phyloP scores from a whole-genome alignment of 2,888 invertebrate species.

The Lasioglossum vierecki region DNA sequence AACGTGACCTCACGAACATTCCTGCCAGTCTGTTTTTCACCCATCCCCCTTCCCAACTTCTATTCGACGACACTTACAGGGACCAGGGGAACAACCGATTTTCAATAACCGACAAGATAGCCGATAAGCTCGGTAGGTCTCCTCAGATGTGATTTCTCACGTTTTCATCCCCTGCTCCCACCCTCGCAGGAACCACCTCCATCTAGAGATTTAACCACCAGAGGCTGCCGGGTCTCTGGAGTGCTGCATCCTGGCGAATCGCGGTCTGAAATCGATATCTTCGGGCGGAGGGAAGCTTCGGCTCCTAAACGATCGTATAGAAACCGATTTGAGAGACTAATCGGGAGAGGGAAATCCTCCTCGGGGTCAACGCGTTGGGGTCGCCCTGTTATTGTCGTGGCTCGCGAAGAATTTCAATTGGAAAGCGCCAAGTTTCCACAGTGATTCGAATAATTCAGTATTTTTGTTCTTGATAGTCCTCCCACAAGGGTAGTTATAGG shows the following conservation, averaged over 20 bases:
- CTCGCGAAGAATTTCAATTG: constrained; percentile 7
- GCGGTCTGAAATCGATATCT: constrained; percentile 66
- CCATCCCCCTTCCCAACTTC: not conserved
- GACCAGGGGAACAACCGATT: constrained; percentile 44
- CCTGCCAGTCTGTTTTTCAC: constrained; percentile 22
- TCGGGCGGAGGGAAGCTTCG: constrained; percentile 34
- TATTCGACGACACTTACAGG: constrained; percentile 33
- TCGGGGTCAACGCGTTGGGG: not conserved
- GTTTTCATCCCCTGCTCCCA: constrained; percentile 36
- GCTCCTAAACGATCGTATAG: constrained; percentile 42
- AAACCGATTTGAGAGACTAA: constrained; percentile 52
- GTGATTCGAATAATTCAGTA: not conserved
- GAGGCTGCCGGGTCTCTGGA: constrained; percentile 42
- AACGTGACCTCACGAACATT: constrained; percentile 41
- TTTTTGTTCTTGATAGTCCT: not conserved
- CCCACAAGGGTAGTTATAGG: no score
- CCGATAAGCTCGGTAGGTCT: constrained; percentile 59
- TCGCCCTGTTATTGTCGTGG: not conserved
- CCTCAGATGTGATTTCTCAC: constrained; percentile 67
- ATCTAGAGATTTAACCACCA: constrained; percentile 52
- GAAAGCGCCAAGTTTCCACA: not conserved
- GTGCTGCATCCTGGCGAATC: constrained; percentile 58
- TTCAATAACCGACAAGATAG: constrained; percentile 69
- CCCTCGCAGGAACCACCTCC: not conserved
- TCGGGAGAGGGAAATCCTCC: constrained; percentile 25